Conservation (phyloP, 1,140 invertebrate species). For the Bombyx mori region ASM3026992v2 NC_085124.1:36501-37000, state of each 20-base stretch:
- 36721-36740: conserved; percentile 5
- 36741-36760: background rate
- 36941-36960: conserved; percentile 4
- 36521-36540: background rate
- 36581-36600: too few relatives aligned
- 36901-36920: background rate
- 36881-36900: background rate
- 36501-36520: background rate
- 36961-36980: conserved; percentile 3
- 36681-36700: conserved; percentile 4
- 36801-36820: background rate
- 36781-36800: background rate
- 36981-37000: background rate
- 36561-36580: too few relatives aligned
- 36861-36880: background rate
- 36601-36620: too few relatives aligned
- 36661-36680: conserved; percentile 10
- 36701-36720: conserved; percentile 14
- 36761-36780: conserved; percentile 3
- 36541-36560: background rate
- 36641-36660: conserved; percentile 7
- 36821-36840: too few relatives aligned
- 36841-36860: background rate
- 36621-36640: too few relatives aligned
- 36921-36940: conserved; percentile 1